Evolutionary conservation across 2,797 vertebrate genomes (phyloP).

Genomic region (Discoglossus pictus): DNA sequence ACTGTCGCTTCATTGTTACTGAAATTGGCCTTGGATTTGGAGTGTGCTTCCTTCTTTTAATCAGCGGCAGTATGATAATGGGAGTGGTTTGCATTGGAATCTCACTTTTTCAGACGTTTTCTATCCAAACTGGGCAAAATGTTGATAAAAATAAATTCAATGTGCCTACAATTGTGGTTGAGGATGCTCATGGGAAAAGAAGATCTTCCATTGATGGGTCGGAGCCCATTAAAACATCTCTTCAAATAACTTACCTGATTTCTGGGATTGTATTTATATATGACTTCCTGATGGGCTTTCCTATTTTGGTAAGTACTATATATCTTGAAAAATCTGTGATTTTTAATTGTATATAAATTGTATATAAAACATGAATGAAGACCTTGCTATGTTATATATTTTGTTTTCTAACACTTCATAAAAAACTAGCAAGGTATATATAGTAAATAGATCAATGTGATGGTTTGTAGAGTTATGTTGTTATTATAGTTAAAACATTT

Average conservation of each 20-base stretch:
- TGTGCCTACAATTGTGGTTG: slow-evolving; percentile 90
- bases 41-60: slow-evolving; percentile 89
- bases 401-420: too few relatives aligned
- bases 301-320: slow-evolving; percentile 82
- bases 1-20: slow-evolving; percentile 90
- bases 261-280: slow-evolving; percentile 90
- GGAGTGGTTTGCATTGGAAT: slow-evolving; percentile 87
- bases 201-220: slow-evolving; percentile 91
- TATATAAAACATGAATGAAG: too few relatives aligned
- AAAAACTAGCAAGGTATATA: too few relatives aligned
- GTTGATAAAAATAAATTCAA: slow-evolving; percentile 82
- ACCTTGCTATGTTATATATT: too few relatives aligned
- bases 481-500: too few relatives aligned
- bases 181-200: slow-evolving; percentile 90
- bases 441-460: too few relatives aligned
- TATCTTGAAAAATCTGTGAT: too few relatives aligned
- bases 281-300: slow-evolving; percentile 89
- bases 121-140: slow-evolving; percentile 74
- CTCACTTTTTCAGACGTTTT: slow-evolving; percentile 90
- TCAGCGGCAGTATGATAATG: slow-evolving; percentile 86
- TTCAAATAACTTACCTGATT: slow-evolving; percentile 92
- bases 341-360: too few relatives aligned
- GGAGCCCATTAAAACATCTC: slow-evolving; percentile 84
- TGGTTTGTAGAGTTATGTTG: too few relatives aligned
- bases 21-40: slow-evolving; percentile 93